Evolutionary conservation across 2,888 invertebrate genomes (phyloP), one percentile per base, ranked within the genome.

Genomic region (Megalurothrips usitatus): DNA sequence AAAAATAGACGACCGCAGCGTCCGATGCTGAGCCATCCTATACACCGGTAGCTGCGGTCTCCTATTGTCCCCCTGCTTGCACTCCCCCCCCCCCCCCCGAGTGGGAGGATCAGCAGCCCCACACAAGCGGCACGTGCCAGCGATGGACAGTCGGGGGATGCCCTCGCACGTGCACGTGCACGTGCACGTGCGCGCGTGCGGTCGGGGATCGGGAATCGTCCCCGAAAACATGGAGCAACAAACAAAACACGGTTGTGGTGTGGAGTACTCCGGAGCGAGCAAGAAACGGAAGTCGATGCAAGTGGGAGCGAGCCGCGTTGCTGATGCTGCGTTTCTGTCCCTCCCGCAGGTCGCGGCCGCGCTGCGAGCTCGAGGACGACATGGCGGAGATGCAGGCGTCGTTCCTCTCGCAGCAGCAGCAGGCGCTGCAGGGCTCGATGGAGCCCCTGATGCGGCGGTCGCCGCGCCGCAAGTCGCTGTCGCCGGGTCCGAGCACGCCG

Each of bases 401-500:
- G 68, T 75, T 75, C 68, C 68, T 75, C 26, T 75, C 68, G 23
- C 68, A 75, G 68, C 68, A 68, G 68, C 68, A 58, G 34, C 34
- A 43, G 34, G 34, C 34, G 3, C 34, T 43, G 34, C 34, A 58
- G 58, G n/a, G 58, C 58, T 58, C 58, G 11, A 11, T 58, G 11
- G 68, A 75, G 68, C 68, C 68, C 23, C 68, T 75, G 68, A 75
- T 75, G 68, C 68, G 68, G 68, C 68, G 68, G 10, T 75, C 68
- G 68, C 68, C 68, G 68, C 26, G 68, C 9, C 68, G 68, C 26
- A 75, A 75, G 68, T 75, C 68, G 68, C 68, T 75, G 68, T 75
- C 68, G 68, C 68, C 68, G 68, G 68, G 68, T 10, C 68, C 68
- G 23, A 75, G 68, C 68, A 75, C 68, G 68, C 68, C 68, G 68